Conservation (phyloP, 1,140 invertebrate genomes). For the Caenorhabditis remanei region DNA sequence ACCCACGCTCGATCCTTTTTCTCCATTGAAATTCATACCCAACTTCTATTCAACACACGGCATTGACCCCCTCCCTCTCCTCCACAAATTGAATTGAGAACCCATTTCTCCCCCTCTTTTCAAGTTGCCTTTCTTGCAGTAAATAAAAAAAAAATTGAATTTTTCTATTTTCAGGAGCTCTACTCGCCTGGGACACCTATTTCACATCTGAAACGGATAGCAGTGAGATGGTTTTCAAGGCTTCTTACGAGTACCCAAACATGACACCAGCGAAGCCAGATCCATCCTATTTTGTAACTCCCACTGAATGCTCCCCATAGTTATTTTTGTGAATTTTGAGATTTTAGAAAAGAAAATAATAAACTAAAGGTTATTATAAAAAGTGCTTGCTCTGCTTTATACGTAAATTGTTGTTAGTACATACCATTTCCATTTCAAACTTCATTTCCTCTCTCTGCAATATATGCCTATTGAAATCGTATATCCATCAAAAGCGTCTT, state of each 20-base stretch:
- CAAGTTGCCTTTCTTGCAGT: neutral
- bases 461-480: neutral
- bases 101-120: neutral
- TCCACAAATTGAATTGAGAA: neutral
- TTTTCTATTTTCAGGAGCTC: conserved; percentile 34
- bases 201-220: conserved; percentile 37
- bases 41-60: conserved; percentile 16
- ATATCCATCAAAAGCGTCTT: neutral
- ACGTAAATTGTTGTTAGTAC: too few relatives aligned
- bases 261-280: conserved; percentile 14
- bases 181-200: conserved; percentile 45
- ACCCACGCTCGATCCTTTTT: neutral
- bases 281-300: conserved; percentile 11
- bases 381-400: too few relatives aligned
- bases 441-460: neutral
- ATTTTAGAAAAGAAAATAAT: too few relatives aligned
- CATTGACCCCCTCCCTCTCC: neutral
- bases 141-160: neutral
- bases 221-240: conserved; percentile 40
- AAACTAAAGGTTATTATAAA: too few relatives aligned
- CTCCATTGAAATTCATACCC: conserved; percentile 1
- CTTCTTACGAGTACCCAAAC: conserved; percentile 23
- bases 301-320: conserved; percentile 22
- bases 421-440: neutral
- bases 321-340: neutral